A percentile compares a stretch with the other conserved stretches of the same genome.
Evolutionary conservation across 2,113 vertebrate genomes (phyloP).

Genomic region (Cheirogaleus medius): DNA sequence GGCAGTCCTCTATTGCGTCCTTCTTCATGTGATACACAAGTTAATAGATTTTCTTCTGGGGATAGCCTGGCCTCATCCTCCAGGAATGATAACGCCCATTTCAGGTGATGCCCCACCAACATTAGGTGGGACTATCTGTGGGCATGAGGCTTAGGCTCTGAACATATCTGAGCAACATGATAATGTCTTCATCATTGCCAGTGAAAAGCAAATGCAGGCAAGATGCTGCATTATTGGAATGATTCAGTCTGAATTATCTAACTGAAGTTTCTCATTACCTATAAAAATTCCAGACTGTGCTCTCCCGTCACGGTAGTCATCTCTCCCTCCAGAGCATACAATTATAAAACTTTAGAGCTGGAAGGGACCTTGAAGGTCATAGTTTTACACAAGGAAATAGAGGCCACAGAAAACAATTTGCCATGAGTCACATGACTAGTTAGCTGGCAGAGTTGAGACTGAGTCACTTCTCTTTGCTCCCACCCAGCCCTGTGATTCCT

Average conservation of each 20-base stretch:
- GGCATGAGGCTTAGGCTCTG: neutral
- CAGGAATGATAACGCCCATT: neutral
- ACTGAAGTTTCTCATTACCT: neutral
- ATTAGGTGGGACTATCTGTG: neutral
- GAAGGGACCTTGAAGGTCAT: neutral
- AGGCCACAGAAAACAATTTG: neutral
- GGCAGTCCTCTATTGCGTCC: neutral
- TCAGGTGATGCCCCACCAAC: too few species aligned
- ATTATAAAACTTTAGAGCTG: neutral
- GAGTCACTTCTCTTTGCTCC: neutral
- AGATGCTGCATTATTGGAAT: neutral
- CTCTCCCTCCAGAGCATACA: neutral
- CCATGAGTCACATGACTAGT: neutral
- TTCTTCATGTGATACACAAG: neutral
- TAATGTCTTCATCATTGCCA: neutral
- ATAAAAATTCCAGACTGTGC: neutral
- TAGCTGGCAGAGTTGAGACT: neutral
- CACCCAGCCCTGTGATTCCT: neutral
- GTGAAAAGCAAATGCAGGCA: neutral
- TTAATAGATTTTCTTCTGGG: neutral
- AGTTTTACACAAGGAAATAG: neutral
- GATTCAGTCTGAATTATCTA: neutral
- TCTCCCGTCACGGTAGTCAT: neutral
- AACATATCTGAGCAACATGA: neutral
- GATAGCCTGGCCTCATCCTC: neutral